Percentiles rank a stretch among this genome's conserved stretches.
These are phyloP conservation scores for Theocolax elegans DNA, from an alignment of 1,140 invertebrate species.

Conservation along the genomic window DNA sequence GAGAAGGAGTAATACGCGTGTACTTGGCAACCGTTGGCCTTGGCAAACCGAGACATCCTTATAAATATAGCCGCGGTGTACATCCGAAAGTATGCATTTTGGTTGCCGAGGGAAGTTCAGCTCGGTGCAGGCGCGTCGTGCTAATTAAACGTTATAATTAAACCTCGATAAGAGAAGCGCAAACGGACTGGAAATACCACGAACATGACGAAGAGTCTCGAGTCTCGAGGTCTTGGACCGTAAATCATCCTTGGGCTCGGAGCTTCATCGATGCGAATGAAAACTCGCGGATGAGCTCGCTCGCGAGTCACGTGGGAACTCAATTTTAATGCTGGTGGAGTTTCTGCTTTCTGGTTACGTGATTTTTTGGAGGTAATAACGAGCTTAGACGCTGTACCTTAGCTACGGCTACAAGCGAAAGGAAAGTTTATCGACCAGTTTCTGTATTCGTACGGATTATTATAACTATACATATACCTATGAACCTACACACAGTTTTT, in stretches of 20 bases:
- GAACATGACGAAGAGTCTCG: not conserved
- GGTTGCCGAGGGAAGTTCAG: too few species aligned
- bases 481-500: too few species aligned
- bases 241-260: constrained; percentile 33
- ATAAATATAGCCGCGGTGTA: too few species aligned
- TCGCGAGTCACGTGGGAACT: constrained; percentile 34
- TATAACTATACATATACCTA: too few species aligned
- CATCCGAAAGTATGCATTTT: too few species aligned
- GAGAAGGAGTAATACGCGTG: too few species aligned
- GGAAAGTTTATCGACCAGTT: constrained; percentile 36
- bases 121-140: too few species aligned
- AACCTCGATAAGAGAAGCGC: constrained; percentile 31
- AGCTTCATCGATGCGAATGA: constrained; percentile 20
- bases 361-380: constrained; percentile 39
- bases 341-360: constrained; percentile 35
- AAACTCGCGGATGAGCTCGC: constrained; percentile 24
- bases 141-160: constrained; percentile 40
- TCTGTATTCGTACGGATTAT: too few species aligned
- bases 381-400: constrained; percentile 6
- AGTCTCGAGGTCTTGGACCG: not conserved
- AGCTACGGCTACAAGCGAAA: constrained; percentile 28
- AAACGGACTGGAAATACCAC: constrained; percentile 26
- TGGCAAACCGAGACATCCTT: too few species aligned
- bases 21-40: too few species aligned
- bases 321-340: constrained; percentile 31